Percentiles rank a stretch among this genome's conserved stretches.
Evolutionary conservation across 2,888 invertebrate species (phyloP).

Genomic region (Bugula neritina): DNA sequence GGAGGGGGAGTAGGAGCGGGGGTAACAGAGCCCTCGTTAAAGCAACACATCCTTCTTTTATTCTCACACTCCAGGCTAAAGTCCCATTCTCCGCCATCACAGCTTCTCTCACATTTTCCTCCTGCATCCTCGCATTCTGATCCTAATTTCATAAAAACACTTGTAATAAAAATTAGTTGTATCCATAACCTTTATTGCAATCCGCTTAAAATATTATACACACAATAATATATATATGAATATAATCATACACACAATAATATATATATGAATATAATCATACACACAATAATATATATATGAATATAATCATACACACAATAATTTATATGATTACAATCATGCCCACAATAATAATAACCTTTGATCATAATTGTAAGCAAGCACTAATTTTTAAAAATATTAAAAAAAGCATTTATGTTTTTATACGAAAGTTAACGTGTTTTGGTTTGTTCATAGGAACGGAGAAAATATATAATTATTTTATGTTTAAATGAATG

Average conservation of each 20-base stretch:
- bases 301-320: too few species aligned
- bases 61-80: neutral
- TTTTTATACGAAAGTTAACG: too few species aligned
- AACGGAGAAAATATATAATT: too few species aligned
- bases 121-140: neutral
- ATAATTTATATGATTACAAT: too few species aligned
- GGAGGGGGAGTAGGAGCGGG: neutral
- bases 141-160: neutral
- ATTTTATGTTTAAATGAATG: too few species aligned
- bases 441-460: too few species aligned
- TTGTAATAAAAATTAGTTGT: neutral
- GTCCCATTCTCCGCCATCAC: neutral
- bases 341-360: too few species aligned
- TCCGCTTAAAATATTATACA: neutral
- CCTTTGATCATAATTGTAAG: too few species aligned
- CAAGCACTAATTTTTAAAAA: too few species aligned
- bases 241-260: neutral
- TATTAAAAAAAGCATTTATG: too few species aligned
- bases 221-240: neutral
- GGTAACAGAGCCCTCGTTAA: neutral
- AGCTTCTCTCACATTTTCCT: neutral
- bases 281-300: neutral
- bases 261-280: neutral
- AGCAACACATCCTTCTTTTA: constrained; percentile 11
- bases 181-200: neutral